Evolutionary conservation across 2,113 vertebrate species (phyloP).

Genomic region (Rhinolophus ferrumequinum): DNA sequence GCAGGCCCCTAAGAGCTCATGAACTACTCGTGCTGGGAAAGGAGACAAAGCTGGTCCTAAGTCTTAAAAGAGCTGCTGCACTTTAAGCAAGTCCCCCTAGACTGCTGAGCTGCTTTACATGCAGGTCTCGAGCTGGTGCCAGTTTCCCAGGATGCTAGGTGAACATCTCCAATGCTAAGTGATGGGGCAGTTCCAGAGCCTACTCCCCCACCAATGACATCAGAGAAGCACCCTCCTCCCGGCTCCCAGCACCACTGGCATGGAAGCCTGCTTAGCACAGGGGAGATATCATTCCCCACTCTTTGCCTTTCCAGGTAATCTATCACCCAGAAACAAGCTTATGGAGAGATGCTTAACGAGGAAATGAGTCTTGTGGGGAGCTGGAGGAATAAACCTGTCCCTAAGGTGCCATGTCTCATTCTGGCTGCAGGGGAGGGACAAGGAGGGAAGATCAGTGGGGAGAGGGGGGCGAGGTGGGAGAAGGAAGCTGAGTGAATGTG

Average conservation of each 20-base stretch:
- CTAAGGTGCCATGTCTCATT: background rate
- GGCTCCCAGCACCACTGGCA: background rate
- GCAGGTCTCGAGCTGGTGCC: background rate
- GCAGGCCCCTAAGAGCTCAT: background rate
- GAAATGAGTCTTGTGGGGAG: conserved; percentile 39
- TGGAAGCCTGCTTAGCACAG: background rate
- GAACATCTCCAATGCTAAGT: background rate
- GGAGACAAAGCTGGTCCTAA: background rate
- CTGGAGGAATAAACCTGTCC: background rate
- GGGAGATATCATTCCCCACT: background rate
- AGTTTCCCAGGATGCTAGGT: background rate
- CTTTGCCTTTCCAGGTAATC: background rate
- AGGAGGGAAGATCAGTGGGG: too few relatives aligned
- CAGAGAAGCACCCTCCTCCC: background rate
- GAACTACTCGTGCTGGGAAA: background rate
- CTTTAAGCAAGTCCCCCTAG: too few relatives aligned
- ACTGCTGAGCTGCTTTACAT: background rate
- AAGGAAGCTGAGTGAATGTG: background rate
- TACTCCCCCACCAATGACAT: background rate
- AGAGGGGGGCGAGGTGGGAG: background rate
- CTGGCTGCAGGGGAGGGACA: background rate
- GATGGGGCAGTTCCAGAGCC: background rate
- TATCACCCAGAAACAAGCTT: background rate
- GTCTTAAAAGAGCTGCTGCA: background rate
- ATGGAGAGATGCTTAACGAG: conserved; percentile 3